Conservation (phyloP, 1,140 invertebrate species). For the Musca domestica region DNA sequence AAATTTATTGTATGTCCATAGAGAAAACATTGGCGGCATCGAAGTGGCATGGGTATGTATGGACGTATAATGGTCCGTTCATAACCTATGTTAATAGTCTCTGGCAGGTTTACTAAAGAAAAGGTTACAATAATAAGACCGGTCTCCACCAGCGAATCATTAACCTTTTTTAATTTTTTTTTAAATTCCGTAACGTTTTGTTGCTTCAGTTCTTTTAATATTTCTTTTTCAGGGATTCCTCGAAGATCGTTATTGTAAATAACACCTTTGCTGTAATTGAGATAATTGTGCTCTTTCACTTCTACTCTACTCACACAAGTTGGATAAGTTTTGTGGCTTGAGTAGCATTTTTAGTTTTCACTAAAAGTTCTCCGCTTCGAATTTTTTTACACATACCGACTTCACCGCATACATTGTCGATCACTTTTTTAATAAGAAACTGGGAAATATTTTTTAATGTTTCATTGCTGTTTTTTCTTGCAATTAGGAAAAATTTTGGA, state of each 20-base stretch:
- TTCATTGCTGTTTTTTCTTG: neutral
- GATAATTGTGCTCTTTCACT: neutral
- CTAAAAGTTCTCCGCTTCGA: no score
- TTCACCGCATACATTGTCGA: no score
- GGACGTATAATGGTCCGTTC: neutral
- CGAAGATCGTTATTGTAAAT: neutral
- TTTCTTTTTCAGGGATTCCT: neutral
- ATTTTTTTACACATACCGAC: no score
- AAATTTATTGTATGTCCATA: neutral
- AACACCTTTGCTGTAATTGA: slow-evolving; percentile 8
- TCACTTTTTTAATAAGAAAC: no score
- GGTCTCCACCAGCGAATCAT: no score
- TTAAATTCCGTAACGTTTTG: neutral
- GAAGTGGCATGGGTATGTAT: neutral
- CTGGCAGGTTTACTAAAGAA: neutral
- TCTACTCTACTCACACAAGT: neutral
- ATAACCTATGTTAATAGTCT: neutral
- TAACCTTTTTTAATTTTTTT: neutral
- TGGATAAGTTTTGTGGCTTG: neutral
- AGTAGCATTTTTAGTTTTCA: no score
- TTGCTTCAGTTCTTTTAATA: neutral
- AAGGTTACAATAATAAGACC: slow-evolving; percentile 7
- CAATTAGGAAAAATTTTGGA: neutral
- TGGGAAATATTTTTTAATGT: no score
- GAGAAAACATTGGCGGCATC: neutral